phyloP scores from a whole-genome alignment of 2,113 vertebrate genomes.

The Gymnobelideus leadbeateri region DNA sequence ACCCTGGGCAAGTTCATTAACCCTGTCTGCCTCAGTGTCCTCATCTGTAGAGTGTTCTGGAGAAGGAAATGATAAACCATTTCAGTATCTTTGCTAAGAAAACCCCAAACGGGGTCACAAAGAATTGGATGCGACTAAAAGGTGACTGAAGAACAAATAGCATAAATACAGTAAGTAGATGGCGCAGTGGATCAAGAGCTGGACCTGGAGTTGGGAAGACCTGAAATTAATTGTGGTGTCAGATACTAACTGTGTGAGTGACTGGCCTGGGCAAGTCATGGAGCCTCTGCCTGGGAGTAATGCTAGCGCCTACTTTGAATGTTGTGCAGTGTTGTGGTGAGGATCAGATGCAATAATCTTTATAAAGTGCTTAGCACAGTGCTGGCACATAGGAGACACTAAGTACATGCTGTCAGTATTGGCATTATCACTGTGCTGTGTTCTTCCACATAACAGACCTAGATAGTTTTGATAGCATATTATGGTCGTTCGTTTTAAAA shows the following conservation, averaged over 20 bases:
- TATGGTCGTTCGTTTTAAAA: conserved; percentile 28
- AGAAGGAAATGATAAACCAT: too few species aligned
- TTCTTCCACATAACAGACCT: background rate
- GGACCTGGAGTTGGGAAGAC: background rate
- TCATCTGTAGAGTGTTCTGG: too few species aligned
- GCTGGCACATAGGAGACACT: conserved; percentile 9
- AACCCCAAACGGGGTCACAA: background rate
- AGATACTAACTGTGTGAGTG: conserved; percentile 5
- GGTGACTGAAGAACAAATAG: background rate
- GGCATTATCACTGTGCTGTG: background rate
- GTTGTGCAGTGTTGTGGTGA: background rate
- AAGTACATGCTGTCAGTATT: conserved; percentile 37
- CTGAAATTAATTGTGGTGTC: conserved; percentile 11
- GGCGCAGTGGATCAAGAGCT: background rate
- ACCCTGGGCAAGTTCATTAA: too few species aligned
- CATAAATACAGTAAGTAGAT: conserved; percentile 1
- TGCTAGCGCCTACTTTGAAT: conserved; percentile 14
- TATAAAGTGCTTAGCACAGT: conserved; percentile 21
- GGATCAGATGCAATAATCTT: conserved; percentile 32
- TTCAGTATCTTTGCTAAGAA: background rate
- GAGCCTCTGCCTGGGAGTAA: conserved; percentile 5
- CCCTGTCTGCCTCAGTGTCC: too few species aligned
- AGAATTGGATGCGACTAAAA: background rate
- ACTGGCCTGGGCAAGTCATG: conserved; percentile 37
- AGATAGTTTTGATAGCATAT: background rate